phyloP scores from a whole-genome alignment of 2,113 vertebrate genomes.

The Galemys pyrenaicus region DNA sequence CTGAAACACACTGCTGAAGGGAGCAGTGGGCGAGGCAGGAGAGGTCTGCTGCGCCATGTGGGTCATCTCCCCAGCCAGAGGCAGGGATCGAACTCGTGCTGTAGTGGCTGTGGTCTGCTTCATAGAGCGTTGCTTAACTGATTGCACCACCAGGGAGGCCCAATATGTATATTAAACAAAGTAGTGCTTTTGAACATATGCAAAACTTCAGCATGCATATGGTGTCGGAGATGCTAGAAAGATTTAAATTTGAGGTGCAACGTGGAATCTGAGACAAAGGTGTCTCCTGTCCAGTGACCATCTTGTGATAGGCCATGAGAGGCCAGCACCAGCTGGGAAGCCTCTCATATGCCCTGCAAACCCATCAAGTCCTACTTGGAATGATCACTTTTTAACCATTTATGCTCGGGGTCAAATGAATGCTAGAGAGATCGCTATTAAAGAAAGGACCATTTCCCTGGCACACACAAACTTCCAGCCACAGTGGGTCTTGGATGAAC shows the following conservation, averaged over 20 bases:
- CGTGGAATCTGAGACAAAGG: background rate
- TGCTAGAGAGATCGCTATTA: background rate
- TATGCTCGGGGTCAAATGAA: background rate
- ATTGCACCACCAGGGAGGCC: too few species aligned
- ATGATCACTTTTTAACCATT: background rate
- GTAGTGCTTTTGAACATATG: background rate
- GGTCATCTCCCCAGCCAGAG: too few species aligned
- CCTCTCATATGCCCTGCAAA: background rate
- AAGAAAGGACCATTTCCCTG: background rate
- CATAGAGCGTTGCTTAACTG: too few species aligned
- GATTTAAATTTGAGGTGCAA: background rate
- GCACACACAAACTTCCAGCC: background rate
- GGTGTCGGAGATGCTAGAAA: background rate
- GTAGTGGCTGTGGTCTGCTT: too few species aligned
- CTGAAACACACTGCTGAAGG: too few species aligned
- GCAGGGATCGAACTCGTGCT: too few species aligned
- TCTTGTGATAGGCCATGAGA: background rate
- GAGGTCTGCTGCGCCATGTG: too few species aligned
- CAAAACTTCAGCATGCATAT: background rate
- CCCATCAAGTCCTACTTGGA: background rate
- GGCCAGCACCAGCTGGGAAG: too few species aligned
- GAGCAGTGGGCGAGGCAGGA: too few species aligned
- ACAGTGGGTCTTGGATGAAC: background rate
- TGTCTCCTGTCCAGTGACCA: background rate
- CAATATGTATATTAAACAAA: constrained; percentile 23